Conservation (phyloP, 2,888 invertebrate species). For the Craniophora ligustri region DNA sequence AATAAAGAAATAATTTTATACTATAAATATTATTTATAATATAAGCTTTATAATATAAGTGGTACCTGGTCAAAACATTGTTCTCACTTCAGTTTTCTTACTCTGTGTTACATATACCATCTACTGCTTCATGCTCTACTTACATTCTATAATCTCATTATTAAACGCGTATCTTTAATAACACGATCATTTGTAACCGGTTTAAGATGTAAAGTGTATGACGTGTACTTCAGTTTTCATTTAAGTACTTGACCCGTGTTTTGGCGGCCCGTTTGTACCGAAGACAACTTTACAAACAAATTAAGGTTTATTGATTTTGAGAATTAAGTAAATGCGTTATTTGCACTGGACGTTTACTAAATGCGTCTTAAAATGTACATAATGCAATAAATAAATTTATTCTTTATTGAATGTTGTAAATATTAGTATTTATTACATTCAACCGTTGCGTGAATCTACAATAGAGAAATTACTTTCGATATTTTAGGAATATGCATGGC, state of each 20-base stretch:
- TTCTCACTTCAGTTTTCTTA: not conserved
- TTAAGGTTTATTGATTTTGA: constrained; percentile 21
- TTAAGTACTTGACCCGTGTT: constrained; percentile 35
- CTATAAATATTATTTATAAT: too few relatives aligned
- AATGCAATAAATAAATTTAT: not conserved
- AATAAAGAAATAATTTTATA: too few relatives aligned
- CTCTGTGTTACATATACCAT: constrained; percentile 20
- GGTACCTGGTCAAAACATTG: not conserved
- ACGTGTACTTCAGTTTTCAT: constrained; percentile 48
- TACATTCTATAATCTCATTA: constrained; percentile 63
- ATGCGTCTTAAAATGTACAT: not conserved
- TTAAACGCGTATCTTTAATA: constrained; percentile 54
- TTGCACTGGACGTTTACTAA: constrained; percentile 4
- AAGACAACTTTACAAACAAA: constrained; percentile 18
- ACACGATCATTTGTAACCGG: constrained; percentile 60
- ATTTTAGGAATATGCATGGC: constrained; percentile 8
- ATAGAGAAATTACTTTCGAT: constrained; percentile 1
- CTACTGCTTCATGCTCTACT: constrained; percentile 65
- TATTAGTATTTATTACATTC: not conserved
- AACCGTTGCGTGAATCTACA: not conserved
- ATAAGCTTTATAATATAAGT: not conserved
- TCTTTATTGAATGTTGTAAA: too few relatives aligned
- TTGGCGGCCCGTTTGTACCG: constrained; percentile 30
- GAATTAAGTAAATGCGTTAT: constrained; percentile 13
- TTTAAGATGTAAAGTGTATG: constrained; percentile 51